These are phyloP conservation scores for Corella eumyota DNA, from an alignment of 23 tunicate species.

Conservation along the genomic window DNA sequence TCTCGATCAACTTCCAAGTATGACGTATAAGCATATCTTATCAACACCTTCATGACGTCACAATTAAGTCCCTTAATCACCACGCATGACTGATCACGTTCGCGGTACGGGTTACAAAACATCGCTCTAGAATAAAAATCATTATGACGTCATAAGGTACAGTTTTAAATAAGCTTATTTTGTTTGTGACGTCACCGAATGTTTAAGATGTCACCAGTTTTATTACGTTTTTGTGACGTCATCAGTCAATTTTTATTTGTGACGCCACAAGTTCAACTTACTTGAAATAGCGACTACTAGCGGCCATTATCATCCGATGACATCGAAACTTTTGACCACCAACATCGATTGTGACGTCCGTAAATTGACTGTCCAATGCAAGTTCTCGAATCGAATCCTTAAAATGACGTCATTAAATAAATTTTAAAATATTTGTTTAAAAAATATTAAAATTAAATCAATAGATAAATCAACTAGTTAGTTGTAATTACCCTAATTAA, in stretches of 20 bases:
- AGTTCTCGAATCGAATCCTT: slow-evolving; percentile 58
- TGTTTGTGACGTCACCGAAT: no score
- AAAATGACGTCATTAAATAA: neutral
- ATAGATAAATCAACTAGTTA: no score
- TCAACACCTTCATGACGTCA: slow-evolving; percentile 41
- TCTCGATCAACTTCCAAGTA: slow-evolving; percentile 36
- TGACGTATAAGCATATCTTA: slow-evolving; percentile 59
- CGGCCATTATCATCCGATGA: slow-evolving; percentile 52
- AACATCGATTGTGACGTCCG: slow-evolving; percentile 58
- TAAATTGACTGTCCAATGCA: slow-evolving; percentile 34
- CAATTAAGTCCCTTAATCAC: slow-evolving; percentile 26
- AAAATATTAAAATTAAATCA: no score
- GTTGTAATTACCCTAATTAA: no score
- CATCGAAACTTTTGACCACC: slow-evolving; percentile 32
- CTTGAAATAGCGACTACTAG: slow-evolving; percentile 58
- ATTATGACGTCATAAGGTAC: no score
- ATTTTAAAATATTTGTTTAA: no score
- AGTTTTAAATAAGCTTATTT: no score
- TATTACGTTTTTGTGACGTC: no score
- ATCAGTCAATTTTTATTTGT: no score
- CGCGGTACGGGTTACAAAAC: slow-evolving; percentile 58
- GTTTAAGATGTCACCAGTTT: no score
- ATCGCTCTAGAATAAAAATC: slow-evolving; percentile 29
- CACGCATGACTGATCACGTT: slow-evolving; percentile 28
- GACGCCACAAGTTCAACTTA: no score